phyloP scores from a whole-genome alignment of 2,888 invertebrate genomes.

The Labia minor region DNA sequence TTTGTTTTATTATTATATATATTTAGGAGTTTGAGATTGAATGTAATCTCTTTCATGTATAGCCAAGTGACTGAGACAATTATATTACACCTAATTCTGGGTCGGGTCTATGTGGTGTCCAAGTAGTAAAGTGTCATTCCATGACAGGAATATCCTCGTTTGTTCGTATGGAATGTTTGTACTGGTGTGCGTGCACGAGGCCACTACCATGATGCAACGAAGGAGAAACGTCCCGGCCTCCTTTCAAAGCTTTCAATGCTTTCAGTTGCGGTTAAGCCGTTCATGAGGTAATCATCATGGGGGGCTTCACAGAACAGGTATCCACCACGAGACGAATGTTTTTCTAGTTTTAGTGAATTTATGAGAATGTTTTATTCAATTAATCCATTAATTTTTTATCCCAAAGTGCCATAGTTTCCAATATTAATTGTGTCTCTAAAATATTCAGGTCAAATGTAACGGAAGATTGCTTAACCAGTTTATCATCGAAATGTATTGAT shows the following conservation, averaged over 20 bases:
- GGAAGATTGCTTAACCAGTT: neutral
- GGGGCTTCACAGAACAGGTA: neutral
- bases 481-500: neutral
- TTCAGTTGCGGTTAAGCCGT: neutral
- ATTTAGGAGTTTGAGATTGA: too few species aligned
- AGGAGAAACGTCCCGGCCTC: neutral
- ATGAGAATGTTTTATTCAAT: neutral
- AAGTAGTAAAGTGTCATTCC: too few species aligned
- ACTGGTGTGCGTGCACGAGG: neutral
- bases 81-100: too few species aligned
- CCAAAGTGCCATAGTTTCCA: neutral
- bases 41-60: too few species aligned
- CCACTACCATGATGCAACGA: conserved; percentile 4
- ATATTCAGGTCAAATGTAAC: neutral
- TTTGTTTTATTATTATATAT: too few species aligned
- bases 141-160: too few species aligned
- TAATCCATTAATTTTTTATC: neutral
- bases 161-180: too few species aligned
- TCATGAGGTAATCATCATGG: neutral
- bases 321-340: neutral
- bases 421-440: neutral
- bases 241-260: neutral
- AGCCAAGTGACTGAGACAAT: too few species aligned
- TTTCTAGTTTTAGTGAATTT: neutral
- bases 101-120: too few species aligned